phyloP scores from a whole-genome alignment of 2,888 invertebrate genomes.

The Gortyna flavago region DNA sequence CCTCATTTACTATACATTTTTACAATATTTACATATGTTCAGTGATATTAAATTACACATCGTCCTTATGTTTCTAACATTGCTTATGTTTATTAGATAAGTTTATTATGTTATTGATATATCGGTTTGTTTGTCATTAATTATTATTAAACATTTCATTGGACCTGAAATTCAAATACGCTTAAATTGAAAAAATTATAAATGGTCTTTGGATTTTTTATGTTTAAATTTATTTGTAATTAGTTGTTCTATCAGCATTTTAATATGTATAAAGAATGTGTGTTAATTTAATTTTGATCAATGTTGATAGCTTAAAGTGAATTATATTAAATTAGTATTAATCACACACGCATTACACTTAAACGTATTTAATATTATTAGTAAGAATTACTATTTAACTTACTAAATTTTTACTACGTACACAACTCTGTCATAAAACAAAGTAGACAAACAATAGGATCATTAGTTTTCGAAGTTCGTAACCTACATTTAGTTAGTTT shows the following conservation, averaged over 20 bases:
- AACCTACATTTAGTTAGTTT: conserved; percentile 42
- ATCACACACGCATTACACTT: conserved; percentile 8
- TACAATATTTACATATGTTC: conserved; percentile 61
- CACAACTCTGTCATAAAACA: conserved; percentile 33
- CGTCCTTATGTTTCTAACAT: conserved; percentile 56
- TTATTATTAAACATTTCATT: conserved; percentile 36
- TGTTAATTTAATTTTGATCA: conserved; percentile 9
- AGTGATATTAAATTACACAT: conserved; percentile 61
- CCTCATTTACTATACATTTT: conserved; percentile 72
- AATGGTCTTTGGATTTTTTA: neutral
- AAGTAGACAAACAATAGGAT: conserved; percentile 40
- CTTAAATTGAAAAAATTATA: neutral
- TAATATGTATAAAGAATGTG: neutral
- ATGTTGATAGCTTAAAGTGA: neutral
- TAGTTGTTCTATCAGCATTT: conserved; percentile 1
- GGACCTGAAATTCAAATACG: conserved; percentile 50
- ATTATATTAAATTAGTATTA: conserved; percentile 16
- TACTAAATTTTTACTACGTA: conserved; percentile 19
- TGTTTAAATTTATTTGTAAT: conserved; percentile 7
- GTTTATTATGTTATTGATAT: conserved; percentile 54
- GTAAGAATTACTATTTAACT: conserved; percentile 27
- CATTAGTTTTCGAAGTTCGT: conserved; percentile 32
- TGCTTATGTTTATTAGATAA: conserved; percentile 40
- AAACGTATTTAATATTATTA: neutral
- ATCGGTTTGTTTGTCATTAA: conserved; percentile 47